Base-by-base conservation (phyloP, 2,888 invertebrate genomes). In the Parnassius orleans region DNA sequence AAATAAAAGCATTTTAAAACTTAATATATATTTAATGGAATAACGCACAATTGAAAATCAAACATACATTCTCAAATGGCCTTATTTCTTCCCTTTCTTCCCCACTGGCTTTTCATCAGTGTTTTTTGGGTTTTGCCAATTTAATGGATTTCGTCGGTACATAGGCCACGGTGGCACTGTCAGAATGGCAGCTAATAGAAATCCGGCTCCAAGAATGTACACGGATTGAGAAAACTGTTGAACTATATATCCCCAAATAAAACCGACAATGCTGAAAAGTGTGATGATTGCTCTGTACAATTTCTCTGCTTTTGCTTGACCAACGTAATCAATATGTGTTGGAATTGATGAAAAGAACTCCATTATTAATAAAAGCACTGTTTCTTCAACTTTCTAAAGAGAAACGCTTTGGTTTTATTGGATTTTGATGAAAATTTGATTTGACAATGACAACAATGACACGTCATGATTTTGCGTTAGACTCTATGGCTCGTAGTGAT, bases 161-260 rank as follows among this genome's bases (percentile, higher is more conserved):
- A 98, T 96, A 0, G 98, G 97, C 98, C 98, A 98, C n/a, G 98
- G 98, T 41, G 98, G 98, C 74, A 98, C 95, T 0, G 98, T 97
- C 53, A 98, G 83, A 77, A 98, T 87, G 50, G 96, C 95, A 53
- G 98, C 97, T 67, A 98, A 87, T 1, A 96, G 91, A 78, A 98
- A 98, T 67, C 98, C 98, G 74, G 97, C 98, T 44, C 96, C 96
- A 56, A 98, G 92, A 77, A 98, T 97, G 76, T 97, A 98, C 43
- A 98, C 96, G 1, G 98, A 98, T 82, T 98, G 97, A 0, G 98
- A 98, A 81, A 98, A 98, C 82, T 98, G 98, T 82, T 98, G 98
- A 69, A 98, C 97, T 57, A 96, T 94, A 75, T 97, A 98, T 48
- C 98, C 98, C 96, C 97, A 98, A 60, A 96, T 92, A 61, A 98